Evolutionary conservation across 2,797 vertebrate genomes (phyloP).

Genomic region (Sebastes kiyomatsui): DNA sequence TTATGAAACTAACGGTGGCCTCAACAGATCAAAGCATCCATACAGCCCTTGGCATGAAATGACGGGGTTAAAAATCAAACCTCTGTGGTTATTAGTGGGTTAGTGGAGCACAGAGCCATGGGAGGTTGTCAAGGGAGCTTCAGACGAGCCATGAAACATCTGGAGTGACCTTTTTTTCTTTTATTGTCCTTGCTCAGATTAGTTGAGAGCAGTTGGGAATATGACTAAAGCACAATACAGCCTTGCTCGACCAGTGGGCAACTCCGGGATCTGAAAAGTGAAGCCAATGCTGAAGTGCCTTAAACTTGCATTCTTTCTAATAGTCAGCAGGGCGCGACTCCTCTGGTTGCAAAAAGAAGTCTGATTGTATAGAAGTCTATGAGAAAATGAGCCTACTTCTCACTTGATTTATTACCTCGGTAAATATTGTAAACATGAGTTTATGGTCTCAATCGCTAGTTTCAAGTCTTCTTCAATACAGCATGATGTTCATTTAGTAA

Average conservation of each 20-base stretch:
- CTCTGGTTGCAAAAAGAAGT: too few relatives aligned
- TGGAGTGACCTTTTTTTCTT: background rate
- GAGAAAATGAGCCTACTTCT: too few relatives aligned
- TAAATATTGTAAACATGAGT: too few relatives aligned
- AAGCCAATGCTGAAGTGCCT: accelerated
- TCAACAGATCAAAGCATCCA: constrained; percentile 46
- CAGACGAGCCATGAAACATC: constrained; percentile 12
- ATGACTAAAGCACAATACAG: background rate
- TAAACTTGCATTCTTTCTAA: too few relatives aligned
- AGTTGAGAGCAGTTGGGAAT: background rate
- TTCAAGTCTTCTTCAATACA: too few relatives aligned
- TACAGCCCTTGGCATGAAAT: constrained; percentile 8
- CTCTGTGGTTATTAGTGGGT: constrained; percentile 50
- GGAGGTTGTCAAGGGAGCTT: background rate
- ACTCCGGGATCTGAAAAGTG: too few relatives aligned
- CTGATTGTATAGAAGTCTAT: too few relatives aligned
- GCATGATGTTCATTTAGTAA: too few relatives aligned
- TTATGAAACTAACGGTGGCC: constrained; percentile 30
- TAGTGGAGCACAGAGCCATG: constrained; percentile 30
- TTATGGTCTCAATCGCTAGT: too few relatives aligned
- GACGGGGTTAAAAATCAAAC: constrained; percentile 31
- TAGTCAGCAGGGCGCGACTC: too few relatives aligned
- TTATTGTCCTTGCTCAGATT: background rate
- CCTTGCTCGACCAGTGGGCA: background rate
- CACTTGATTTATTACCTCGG: too few relatives aligned